Conservation (phyloP, 2,797 vertebrate species). For the Hydrolagus colliei region DNA sequence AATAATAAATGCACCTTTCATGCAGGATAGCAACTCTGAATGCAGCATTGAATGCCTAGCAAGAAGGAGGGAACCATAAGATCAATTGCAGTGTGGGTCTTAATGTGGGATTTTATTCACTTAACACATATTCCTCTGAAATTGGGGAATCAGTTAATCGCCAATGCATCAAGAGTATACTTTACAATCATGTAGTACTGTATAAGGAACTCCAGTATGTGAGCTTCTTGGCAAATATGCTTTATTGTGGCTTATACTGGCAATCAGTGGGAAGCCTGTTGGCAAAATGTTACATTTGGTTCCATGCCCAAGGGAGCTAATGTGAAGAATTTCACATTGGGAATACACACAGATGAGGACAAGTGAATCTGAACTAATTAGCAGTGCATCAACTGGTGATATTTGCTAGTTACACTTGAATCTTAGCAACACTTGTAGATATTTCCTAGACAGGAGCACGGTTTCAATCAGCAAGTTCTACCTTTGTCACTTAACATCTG, state of each 20-base stretch:
- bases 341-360: background rate
- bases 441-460: background rate
- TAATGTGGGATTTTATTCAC: too few species aligned
- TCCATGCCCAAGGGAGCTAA: background rate
- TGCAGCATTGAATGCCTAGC: too few species aligned
- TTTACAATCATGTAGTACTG: background rate
- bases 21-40: too few species aligned
- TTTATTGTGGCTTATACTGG: background rate
- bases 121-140: background rate
- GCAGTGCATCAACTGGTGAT: background rate
- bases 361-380: background rate
- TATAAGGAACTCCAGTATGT: background rate
- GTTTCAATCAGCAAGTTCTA: background rate
- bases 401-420: background rate
- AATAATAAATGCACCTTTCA: too few species aligned
- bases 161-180: background rate
- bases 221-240: background rate
- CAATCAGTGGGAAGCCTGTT: background rate
- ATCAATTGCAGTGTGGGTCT: too few species aligned
- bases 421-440: background rate
- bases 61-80: too few species aligned
- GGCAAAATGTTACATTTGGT: background rate
- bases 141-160: background rate
- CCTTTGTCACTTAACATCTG: background rate
- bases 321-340: background rate